Base-by-base conservation (phyloP, 1,140 invertebrate genomes). In the Sarcophaga peregrina region DNA sequence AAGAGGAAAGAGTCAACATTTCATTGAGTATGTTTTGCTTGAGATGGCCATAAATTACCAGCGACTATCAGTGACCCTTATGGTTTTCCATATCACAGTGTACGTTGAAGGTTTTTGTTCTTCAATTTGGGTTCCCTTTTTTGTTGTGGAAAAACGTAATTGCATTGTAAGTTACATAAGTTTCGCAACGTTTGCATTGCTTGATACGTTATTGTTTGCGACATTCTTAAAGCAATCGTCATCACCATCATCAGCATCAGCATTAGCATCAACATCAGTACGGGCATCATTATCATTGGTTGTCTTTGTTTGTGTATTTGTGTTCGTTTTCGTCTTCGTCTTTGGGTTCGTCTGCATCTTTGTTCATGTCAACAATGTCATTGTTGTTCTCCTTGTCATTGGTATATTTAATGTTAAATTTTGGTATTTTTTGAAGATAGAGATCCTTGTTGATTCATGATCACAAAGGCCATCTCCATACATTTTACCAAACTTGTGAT, bases 211-310 rank as follows among this genome's bases (percentile, higher is more conserved):
- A 88, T 88, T 88, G 87, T 88, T 88, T 87, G 87, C 87, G 87
- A 88, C 87, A 88, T 88, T 88, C 87, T 86, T 88, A 86, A 86
- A 86, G 86, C 87, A 87, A 87, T 87, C 86, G 87, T 88, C 88
- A 87, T 88, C 87, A 88, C 85, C 20, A 17, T 73, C 15, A 50
- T 25, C 46, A 37, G 75, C 72, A n/a, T 73, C 62, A 37, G 25
- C 25, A 37, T 37, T 4, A 37, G 25, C 25, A 37, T 37, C 25
- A 37, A 4, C 4, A 37, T 37, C 25, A 37, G 25, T 48, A 11
- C 17, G 13, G 13, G 15, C 20, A 13, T 9, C 84, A 85, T 86
- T 84, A 83, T 84, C 82, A 82, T 80, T 83, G 17, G 62, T 72
- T 72, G 62, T 0, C 58, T 62, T 37, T 37, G 25, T 1, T 37